Percentiles rank a stretch among this genome's conserved stretches.
Evolutionary conservation across 2,113 vertebrate genomes (phyloP).

Genomic region (Cyanoderma ruficeps): DNA sequence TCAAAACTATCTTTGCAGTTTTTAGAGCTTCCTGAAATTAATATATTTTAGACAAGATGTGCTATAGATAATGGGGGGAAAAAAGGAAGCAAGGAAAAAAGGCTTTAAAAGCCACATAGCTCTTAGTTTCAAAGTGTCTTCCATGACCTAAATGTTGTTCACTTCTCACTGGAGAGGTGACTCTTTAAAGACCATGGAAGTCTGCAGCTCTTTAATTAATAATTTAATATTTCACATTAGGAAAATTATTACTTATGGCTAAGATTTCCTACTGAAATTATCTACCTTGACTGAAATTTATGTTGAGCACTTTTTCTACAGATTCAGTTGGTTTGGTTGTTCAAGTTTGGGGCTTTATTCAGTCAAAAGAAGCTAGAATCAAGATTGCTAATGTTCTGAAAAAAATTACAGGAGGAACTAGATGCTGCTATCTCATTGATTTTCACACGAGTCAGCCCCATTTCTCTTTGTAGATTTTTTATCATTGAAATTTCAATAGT

Average conservation of each 20-base stretch:
- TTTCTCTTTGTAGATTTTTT: not conserved
- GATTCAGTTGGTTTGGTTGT: not conserved
- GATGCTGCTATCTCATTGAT: not conserved
- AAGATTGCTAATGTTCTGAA: conserved; percentile 23
- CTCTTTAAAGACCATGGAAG: not conserved
- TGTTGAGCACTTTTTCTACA: conserved; percentile 23
- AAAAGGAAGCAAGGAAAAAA: not conserved
- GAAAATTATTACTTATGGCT: not conserved
- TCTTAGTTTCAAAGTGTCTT: not conserved
- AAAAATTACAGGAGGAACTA: not conserved
- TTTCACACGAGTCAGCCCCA: not conserved
- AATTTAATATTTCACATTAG: not conserved
- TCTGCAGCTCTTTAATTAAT: not conserved
- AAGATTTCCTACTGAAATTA: not conserved
- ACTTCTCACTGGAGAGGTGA: not conserved
- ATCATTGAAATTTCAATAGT: not conserved
- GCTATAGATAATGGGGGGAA: not conserved
- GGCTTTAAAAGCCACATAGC: accelerated
- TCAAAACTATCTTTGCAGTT: not conserved
- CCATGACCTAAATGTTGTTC: not conserved
- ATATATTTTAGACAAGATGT: not conserved
- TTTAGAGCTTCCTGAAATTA: not conserved
- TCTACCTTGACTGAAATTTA: not conserved
- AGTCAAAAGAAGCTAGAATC: not conserved
- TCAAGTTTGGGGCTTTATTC: not conserved